Percentiles rank a stretch among this genome's conserved stretches.
These are phyloP conservation scores for Caenorhabditis panamensis DNA, from an alignment of 2,888 invertebrate species.

Conservation along the genomic window DNA sequence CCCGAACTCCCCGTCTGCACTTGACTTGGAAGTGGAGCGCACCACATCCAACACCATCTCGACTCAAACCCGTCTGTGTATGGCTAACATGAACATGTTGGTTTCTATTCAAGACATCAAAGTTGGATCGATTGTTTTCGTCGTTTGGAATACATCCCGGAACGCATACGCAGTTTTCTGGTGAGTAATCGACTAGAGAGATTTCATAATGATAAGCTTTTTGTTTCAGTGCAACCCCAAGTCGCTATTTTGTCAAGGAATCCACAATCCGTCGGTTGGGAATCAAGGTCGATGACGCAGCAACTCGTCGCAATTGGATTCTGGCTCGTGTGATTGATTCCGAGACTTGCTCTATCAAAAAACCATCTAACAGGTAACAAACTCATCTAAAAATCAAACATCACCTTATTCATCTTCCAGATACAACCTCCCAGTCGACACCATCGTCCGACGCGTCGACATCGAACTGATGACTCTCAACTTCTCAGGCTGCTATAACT, in stretches of 20 bases:
- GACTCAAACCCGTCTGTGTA: conserved; percentile 56
- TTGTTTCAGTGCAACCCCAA: conserved; percentile 65
- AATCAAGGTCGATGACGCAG: conserved; percentile 45
- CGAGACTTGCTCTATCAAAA: conserved; percentile 79
- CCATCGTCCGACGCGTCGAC: conserved; percentile 79
- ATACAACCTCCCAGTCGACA: conserved; percentile 77
- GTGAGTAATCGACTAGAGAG: conserved; percentile 51
- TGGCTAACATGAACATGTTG: conserved; percentile 59
- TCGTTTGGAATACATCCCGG: conserved; percentile 77
- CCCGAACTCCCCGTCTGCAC: conserved; percentile 4
- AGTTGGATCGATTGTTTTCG: conserved; percentile 75
- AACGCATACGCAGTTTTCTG: conserved; percentile 77
- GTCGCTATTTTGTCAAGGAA: conserved; percentile 78
- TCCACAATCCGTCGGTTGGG: conserved; percentile 73
- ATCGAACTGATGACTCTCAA: conserved; percentile 71
- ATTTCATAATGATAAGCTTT: neutral
- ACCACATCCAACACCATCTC: conserved; percentile 17
- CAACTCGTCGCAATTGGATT: conserved; percentile 72
- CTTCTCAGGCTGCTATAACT: conserved; percentile 28
- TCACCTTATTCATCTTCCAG: conserved; percentile 55
- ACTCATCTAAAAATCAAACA: neutral
- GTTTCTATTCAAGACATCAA: conserved; percentile 72
- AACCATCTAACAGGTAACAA: conserved; percentile 75
- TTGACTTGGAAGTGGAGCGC: conserved; percentile 22
- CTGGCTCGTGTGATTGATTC: conserved; percentile 72